Percentiles rank a stretch among this genome's conserved stretches.
These are phyloP conservation scores for Seriola aureovittata DNA, from an alignment of 2,113 vertebrate species.

Conservation along the genomic window DNA sequence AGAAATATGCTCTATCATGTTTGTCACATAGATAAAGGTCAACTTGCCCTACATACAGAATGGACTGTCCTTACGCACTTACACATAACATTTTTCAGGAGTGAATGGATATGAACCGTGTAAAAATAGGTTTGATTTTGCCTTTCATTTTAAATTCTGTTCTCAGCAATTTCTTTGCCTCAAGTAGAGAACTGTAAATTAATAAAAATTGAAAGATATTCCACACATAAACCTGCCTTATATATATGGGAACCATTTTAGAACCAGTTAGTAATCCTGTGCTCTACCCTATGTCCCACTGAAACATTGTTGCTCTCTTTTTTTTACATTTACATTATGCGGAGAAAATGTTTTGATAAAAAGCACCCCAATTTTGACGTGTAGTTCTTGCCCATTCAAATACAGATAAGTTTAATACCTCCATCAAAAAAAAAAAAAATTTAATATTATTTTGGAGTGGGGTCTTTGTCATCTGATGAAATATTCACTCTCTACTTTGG, in stretches of 20 bases:
- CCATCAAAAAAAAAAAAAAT: not conserved
- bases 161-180: too few species aligned
- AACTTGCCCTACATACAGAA: not conserved
- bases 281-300: too few species aligned
- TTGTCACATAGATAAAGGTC: constrained; percentile 19
- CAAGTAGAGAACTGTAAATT: too few species aligned
- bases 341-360: too few species aligned
- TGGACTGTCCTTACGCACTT: not conserved
- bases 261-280: not conserved
- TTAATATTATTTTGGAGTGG: not conserved
- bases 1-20: constrained; percentile 10
- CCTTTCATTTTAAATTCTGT: not conserved
- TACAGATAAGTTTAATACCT: not conserved
- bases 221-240: too few species aligned
- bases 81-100: not conserved
- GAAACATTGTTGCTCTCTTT: not conserved
- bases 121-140: not conserved
- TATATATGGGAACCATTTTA: not conserved
- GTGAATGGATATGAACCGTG: not conserved
- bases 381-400: not conserved
- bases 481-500: not conserved
- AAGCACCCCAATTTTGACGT: not conserved
- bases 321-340: too few species aligned
- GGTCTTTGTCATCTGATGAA: not conserved
- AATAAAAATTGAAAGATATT: too few species aligned